A percentile compares a stretch with the other conserved stretches of the same genome.
These are phyloP conservation scores for Orientallactaga sibirica DNA, from an alignment of 2,797 vertebrate species.

Conservation along the genomic window DNA sequence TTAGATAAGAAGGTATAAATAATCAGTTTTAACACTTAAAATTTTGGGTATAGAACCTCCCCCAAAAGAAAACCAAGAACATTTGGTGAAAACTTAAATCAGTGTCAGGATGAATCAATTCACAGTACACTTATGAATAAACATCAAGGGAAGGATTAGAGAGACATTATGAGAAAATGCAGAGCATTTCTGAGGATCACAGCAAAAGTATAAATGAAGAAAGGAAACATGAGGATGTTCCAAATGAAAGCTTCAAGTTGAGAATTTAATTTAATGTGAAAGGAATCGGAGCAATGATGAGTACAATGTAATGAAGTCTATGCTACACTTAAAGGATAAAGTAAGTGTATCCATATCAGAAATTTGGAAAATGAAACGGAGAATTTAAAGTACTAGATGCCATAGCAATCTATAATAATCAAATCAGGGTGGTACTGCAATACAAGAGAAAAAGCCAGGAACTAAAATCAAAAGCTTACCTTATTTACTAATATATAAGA, in stretches of 20 bases:
- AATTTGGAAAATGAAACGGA: not conserved
- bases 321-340: not conserved
- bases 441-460: not conserved
- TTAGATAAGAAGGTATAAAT: not conserved
- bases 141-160: not conserved
- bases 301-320: not conserved
- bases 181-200: not conserved
- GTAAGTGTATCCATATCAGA: not conserved
- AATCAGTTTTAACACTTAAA: not conserved
- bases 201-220: not conserved
- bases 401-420: not conserved
- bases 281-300: not conserved
- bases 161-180: not conserved
- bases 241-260: not conserved
- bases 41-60: not conserved
- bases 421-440: fast-evolving
- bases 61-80: not conserved
- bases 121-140: not conserved
- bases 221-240: not conserved
- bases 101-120: not conserved
- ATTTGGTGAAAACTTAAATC: not conserved
- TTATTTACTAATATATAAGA: not conserved
- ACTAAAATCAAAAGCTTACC: not conserved
- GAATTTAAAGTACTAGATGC: not conserved
- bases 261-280: slow-evolving; percentile 22